Percentiles rank a stretch among this genome's conserved stretches.
Evolutionary conservation across 23 tunicate species (phyloP).

Genomic region (Ciona savignyi): DNA sequence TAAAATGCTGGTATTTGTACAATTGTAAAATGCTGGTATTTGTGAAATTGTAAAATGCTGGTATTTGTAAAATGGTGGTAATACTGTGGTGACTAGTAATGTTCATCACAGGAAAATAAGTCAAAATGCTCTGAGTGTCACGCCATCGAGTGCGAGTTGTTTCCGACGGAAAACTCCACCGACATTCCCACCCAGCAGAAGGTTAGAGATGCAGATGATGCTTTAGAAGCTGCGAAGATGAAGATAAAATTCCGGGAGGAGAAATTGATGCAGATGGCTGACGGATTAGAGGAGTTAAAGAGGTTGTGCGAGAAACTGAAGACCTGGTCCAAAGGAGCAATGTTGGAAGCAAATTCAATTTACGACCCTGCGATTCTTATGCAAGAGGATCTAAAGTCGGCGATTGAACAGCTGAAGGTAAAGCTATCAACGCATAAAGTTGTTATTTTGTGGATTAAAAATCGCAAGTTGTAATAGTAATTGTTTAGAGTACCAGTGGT

Average conservation of each 20-base stretch:
- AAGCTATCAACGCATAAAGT: no score
- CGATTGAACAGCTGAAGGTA: background rate
- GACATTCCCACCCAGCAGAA: background rate
- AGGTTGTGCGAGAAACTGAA: constrained; percentile 20
- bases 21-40: no score
- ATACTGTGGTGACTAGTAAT: no score
- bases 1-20: no score
- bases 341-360: background rate
- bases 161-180: background rate
- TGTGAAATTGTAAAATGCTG: no score
- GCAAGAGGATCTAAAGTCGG: background rate
- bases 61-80: no score
- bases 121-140: background rate
- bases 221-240: background rate
- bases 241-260: background rate
- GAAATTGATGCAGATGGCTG: constrained; percentile 3
- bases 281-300: constrained; percentile 10
- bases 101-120: background rate
- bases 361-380: background rate
- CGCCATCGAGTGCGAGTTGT: background rate
- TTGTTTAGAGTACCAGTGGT: no score
- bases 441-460: no score
- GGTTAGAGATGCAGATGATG: background rate
- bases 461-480: no score
- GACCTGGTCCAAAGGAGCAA: constrained; percentile 32